Conservation (phyloP, 2,888 invertebrate genomes). For the Yponomeuta malinellus region DNA sequence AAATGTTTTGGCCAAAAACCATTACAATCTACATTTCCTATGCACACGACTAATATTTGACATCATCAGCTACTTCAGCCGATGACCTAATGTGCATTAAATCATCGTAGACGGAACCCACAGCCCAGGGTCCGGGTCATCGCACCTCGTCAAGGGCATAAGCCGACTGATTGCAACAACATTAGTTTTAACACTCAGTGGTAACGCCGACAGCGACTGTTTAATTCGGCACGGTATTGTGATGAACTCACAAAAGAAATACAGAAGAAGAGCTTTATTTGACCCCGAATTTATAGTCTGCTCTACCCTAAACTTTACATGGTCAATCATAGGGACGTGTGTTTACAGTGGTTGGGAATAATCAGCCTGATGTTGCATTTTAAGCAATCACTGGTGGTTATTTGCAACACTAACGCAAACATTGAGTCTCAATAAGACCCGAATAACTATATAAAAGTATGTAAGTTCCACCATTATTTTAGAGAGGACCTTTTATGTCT, state of each 20-base stretch:
- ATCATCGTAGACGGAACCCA: constrained; percentile 7
- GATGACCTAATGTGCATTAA: constrained; percentile 1
- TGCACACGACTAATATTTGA: background rate
- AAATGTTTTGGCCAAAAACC: background rate
- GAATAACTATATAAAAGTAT: no score
- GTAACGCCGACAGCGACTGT: constrained; percentile 33
- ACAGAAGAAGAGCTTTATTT: background rate
- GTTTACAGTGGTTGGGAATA: no score
- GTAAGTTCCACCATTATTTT: background rate
- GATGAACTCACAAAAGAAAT: constrained; percentile 22
- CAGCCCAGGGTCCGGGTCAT: constrained; percentile 35
- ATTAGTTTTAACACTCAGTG: constrained; percentile 21
- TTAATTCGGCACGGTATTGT: constrained; percentile 46
- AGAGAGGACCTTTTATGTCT: background rate
- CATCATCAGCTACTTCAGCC: background rate
- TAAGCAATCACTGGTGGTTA: no score
- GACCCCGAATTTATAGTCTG: background rate
- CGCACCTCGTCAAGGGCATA: constrained; percentile 42
- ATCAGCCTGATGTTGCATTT: no score
- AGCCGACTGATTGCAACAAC: constrained; percentile 37
- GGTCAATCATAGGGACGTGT: background rate
- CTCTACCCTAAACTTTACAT: background rate
- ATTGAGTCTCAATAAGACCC: no score
- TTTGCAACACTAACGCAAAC: no score
- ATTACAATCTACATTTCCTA: background rate